These are phyloP conservation scores for Momotus momota DNA, from an alignment of 2,797 vertebrate genomes.

Conservation along the genomic window DNA sequence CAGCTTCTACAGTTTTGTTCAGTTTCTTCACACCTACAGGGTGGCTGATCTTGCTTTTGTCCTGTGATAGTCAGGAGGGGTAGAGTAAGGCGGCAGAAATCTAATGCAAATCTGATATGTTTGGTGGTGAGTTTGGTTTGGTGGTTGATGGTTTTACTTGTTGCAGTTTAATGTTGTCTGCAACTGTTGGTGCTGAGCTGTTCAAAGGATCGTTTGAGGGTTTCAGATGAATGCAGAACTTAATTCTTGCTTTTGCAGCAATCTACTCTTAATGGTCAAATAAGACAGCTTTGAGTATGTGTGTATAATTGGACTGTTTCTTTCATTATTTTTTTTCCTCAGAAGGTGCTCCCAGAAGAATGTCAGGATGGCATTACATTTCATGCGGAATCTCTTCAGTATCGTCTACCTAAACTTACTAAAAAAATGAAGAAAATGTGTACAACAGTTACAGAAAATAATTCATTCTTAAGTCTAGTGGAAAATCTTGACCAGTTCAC, in stretches of 20 bases:
- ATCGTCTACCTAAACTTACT: constrained; percentile 86
- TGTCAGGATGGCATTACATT: neutral
- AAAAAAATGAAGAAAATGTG: constrained; percentile 93
- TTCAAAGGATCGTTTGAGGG: neutral
- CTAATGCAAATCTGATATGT: neutral
- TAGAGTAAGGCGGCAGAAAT: neutral
- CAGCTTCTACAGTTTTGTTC: neutral
- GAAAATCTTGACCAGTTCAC: constrained; percentile 92
- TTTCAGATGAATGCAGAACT: neutral
- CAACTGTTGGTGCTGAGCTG: neutral
- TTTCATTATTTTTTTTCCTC: neutral
- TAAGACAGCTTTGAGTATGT: neutral
- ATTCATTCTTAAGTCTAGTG: constrained; percentile 82
- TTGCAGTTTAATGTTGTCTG: neutral
- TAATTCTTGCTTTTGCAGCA: neutral
- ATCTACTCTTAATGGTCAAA: neutral
- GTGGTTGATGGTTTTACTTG: neutral
- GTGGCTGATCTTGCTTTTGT: neutral
- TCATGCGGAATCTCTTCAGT: constrained; percentile 79
- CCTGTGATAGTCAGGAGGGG: neutral
- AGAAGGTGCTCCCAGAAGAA: constrained; percentile 49
- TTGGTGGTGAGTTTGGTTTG: neutral
- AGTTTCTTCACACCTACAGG: neutral
- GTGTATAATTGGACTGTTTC: neutral
- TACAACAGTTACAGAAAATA: constrained; percentile 82